Evolutionary conservation across 1,140 invertebrate genomes (phyloP), one percentile per base, ranked within the genome.

Genomic region (Sipha flava): DNA sequence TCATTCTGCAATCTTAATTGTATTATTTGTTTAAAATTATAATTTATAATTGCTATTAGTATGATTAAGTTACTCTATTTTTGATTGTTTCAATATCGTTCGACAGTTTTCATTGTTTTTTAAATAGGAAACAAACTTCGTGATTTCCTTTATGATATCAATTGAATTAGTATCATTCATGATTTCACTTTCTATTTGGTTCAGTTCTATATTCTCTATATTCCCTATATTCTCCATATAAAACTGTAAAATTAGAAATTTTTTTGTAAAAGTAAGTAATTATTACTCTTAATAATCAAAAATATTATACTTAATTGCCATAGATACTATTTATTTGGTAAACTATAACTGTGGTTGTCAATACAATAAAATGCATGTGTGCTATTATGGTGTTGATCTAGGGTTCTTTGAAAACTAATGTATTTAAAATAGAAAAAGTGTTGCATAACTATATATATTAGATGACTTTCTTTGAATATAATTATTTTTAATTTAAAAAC

Each of bases 161-260:
- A 29, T 70, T 47, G 40, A 29, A 29, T n/a, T 6, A 2, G 29
- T 16, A 18, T 47, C 26, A 16, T 9, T 43, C 31, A 29, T 57
- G 45, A 66, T 82, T 49, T 14, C 21, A 40, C 1, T 64, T 45
- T 80, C n/a, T 16, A 43, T 26, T 80, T 37, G 23, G 52, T 37
- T 77, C 1, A 29, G 81, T 79, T 81, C 81, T 81, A 73, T 2
- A 9, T 49, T 3, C 7, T 10, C 40, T 43, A 79, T 82, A 64
- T 77, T 82, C 82, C 86, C 85, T 40, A 6, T 40, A n/a, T 40
- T 40, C 4, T 40, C 37, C 4, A 6, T 40, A 40, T 40, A 6
- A 40, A 40, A 6, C 10, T 40, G 10, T 40, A 6, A 40, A 40
- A 40, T 40, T 6, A n/a, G n/a, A n/a, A n/a, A n/a, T n/a, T n/a